Evolutionary conservation across 2,797 vertebrate genomes (phyloP), one percentile per base, ranked within the genome.

Genomic region (Vireo griseus): DNA sequence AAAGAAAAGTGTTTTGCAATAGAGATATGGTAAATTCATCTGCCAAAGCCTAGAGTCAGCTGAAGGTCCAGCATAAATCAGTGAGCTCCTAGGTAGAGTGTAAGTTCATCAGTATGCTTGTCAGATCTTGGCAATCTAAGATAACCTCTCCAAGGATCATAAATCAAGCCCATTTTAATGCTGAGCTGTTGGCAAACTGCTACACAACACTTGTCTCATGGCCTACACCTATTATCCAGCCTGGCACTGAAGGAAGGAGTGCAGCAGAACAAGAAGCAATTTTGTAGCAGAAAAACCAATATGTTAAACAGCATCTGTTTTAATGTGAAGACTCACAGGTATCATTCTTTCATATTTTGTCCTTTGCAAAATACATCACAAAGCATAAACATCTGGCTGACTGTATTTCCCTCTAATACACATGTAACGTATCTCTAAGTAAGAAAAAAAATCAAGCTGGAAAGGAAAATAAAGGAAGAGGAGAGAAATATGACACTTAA

Each of bases 61-160:
- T n/a, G 35, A 58, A 73, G 39, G 39, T 78, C 55, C 68, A 91
- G n/a, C 59, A 89, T 0, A 18, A 8, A 75, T 21, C 78, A 39
- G 3, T 4, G 19, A 61, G 45, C 29, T 89, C 25, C 55, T 42
- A 81, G 48, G 50, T 8, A 9, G 44, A 93, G 5, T 13, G 3
- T 16, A 86, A 45, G 5, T 39, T 52, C 80, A 66, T 66, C 85
- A 88, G 40, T 5, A 21, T 0, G 0, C 16, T 67, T 67, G 61
- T 26, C 52, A 58, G 45, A 51, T 44, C 75, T 83, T 79, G 45
- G 51, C 65, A 82, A 40, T 9, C 37, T 44, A 89, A 57, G 50
- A 16, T 76, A 91, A 48, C 17, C 65, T 75, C 44, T 92, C 66
- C 63, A 78, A 47, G 47, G 71, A 83, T 50, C 65, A 87, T 59